phyloP scores from a whole-genome alignment of 30 jellyfish, hydroid and myxozoan species.

The Euphysa ruthae region DNA sequence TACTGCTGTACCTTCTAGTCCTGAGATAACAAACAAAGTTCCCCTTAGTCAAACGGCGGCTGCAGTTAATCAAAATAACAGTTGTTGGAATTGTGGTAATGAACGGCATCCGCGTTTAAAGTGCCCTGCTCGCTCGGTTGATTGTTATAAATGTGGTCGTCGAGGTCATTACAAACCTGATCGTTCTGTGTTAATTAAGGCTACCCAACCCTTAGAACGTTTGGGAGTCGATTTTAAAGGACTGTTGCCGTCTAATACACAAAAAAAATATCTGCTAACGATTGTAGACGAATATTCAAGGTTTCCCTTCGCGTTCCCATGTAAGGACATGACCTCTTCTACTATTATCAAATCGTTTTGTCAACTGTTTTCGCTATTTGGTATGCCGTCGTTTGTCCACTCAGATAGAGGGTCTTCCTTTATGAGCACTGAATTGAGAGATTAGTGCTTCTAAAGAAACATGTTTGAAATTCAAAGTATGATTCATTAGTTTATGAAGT shows the following conservation, averaged over 20 bases:
- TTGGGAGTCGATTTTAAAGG: constrained; percentile 47
- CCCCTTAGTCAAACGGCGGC: too few species aligned
- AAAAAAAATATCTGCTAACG: constrained; percentile 31
- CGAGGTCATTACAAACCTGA: too few species aligned
- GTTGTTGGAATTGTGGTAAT: too few species aligned
- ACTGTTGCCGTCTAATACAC: constrained; percentile 32
- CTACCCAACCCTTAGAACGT: constrained; percentile 32
- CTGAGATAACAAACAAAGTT: too few species aligned
- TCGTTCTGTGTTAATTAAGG: too few species aligned
- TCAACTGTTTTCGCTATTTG: constrained; percentile 38
- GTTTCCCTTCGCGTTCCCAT: constrained; percentile 52
- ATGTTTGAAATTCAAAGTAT: too few species aligned
- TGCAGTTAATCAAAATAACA: too few species aligned
- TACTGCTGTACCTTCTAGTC: too few species aligned
- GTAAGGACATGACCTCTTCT: constrained; percentile 23
- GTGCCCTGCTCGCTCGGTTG: too few species aligned
- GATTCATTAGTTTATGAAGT: too few species aligned
- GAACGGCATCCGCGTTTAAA: too few species aligned
- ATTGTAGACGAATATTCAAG: constrained; percentile 57
- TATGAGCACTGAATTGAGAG: constrained; percentile 8
- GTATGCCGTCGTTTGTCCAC: constrained; percentile 50
- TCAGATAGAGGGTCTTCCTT: constrained; percentile 58
- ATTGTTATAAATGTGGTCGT: too few species aligned
- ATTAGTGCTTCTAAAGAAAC: constrained; percentile 1
- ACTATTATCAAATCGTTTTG: constrained; percentile 36